These are phyloP conservation scores for Aplysia californica DNA, from an alignment of 1,140 invertebrate genomes.

Conservation along the genomic window DNA sequence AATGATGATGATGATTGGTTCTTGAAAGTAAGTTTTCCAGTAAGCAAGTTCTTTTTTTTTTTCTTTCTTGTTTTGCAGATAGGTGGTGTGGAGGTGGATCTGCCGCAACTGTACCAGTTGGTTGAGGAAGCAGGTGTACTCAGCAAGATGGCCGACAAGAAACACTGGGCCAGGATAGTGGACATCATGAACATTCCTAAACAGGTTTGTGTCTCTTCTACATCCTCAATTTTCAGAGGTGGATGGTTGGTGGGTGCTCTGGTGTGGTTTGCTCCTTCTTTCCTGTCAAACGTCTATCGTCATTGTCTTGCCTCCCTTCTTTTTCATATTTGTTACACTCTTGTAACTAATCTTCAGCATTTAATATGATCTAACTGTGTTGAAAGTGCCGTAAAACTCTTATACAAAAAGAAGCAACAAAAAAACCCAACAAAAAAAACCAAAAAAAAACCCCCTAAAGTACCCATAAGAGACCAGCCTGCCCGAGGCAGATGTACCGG, in stretches of 20 bases:
- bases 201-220: slow-evolving; percentile 69
- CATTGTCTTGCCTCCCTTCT: too few species aligned
- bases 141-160: slow-evolving; percentile 90
- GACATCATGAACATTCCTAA: slow-evolving; percentile 89
- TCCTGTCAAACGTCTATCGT: too few species aligned
- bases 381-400: too few species aligned
- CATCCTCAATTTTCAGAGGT: too few species aligned
- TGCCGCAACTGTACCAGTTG: slow-evolving; percentile 86
- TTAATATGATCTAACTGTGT: neutral
- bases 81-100: slow-evolving; percentile 89
- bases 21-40: neutral
- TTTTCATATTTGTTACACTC: too few species aligned
- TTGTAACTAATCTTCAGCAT: too few species aligned
- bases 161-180: slow-evolving; percentile 89
- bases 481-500: neutral
- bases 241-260: too few species aligned
- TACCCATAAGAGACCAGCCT: neutral
- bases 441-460: neutral
- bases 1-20: too few species aligned
- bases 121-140: slow-evolving; percentile 89
- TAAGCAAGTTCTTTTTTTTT: neutral
- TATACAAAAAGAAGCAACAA: too few species aligned
- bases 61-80: slow-evolving; percentile 71
- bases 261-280: too few species aligned
- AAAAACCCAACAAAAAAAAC: neutral